Conservation (phyloP, 2,797 vertebrate genomes). For the Fistularia commersonii region DNA sequence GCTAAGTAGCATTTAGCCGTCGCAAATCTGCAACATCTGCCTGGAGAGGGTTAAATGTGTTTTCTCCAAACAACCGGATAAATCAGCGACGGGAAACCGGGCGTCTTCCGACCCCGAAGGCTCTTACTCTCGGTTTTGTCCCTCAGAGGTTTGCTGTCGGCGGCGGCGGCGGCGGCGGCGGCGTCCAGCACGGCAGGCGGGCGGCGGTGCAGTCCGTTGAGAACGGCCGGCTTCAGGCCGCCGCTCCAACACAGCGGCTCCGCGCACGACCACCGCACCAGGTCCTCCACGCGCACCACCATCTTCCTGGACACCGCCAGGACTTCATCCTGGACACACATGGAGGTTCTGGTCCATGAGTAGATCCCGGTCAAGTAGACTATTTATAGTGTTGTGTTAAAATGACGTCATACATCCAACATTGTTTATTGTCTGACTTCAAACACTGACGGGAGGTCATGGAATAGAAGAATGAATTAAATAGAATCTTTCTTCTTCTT, state of each 20-base stretch:
- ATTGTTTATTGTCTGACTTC: not conserved
- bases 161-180: accelerated
- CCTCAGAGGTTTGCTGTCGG: constrained; percentile 20
- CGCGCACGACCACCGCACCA: constrained; percentile 73
- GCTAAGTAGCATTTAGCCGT: too few relatives aligned
- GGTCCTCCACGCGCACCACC: constrained; percentile 76
- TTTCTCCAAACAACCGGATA: too few relatives aligned
- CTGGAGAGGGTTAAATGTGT: too few relatives aligned
- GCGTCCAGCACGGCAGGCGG: constrained; percentile 3
- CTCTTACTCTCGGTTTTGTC: constrained; percentile 45
- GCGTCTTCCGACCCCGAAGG: not conserved
- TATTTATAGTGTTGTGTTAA: too few relatives aligned
- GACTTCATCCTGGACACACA: constrained; percentile 74
- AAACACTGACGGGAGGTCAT: too few relatives aligned
- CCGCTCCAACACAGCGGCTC: constrained; percentile 59
- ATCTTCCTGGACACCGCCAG: constrained; percentile 78
- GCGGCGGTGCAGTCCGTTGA: constrained; percentile 25
- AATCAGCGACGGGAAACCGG: not conserved
- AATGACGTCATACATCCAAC: too few relatives aligned
- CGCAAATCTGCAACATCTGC: too few relatives aligned
- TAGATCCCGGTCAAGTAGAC: not conserved
- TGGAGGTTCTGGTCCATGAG: not conserved
- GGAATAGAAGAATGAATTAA: too few relatives aligned
- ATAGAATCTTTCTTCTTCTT: too few relatives aligned
- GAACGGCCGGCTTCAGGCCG: constrained; percentile 5